A percentile compares a stretch with the other conserved stretches of the same genome.
These are phyloP conservation scores for Branchellion lobata DNA, from an alignment of 2,888 invertebrate genomes.

Conservation along the genomic window DNA sequence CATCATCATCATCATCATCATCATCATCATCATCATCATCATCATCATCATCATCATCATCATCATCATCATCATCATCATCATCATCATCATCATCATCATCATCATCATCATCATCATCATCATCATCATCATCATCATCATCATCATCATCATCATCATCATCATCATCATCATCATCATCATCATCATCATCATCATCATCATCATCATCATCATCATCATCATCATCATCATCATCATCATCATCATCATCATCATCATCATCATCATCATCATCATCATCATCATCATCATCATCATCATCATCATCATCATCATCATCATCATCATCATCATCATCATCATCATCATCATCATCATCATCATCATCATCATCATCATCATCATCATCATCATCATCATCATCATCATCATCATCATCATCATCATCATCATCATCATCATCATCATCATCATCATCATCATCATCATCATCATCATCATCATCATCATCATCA, in stretches of 20 bases:
- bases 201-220: neutral
- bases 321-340: neutral
- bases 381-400: neutral
- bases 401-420: neutral
- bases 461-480: slow-evolving; percentile 2
- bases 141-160: neutral
- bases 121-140: neutral
- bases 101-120: slow-evolving; percentile 2
- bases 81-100: neutral
- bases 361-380: neutral
- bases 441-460: neutral
- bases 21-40: neutral
- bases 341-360: slow-evolving; percentile 2
- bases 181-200: slow-evolving; percentile 1
- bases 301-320: slow-evolving; percentile 1
- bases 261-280: neutral
- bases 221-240: slow-evolving; percentile 2
- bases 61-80: slow-evolving; percentile 1
- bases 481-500: neutral
- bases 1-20: neutral
- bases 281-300: neutral
- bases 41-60: neutral
- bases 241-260: neutral
- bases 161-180: neutral
- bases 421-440: slow-evolving; percentile 1